Percentiles rank a stretch among this genome's conserved stretches.
Evolutionary conservation across 1,140 invertebrate species (phyloP).

Genomic region (Phymastichus coffea): DNA sequence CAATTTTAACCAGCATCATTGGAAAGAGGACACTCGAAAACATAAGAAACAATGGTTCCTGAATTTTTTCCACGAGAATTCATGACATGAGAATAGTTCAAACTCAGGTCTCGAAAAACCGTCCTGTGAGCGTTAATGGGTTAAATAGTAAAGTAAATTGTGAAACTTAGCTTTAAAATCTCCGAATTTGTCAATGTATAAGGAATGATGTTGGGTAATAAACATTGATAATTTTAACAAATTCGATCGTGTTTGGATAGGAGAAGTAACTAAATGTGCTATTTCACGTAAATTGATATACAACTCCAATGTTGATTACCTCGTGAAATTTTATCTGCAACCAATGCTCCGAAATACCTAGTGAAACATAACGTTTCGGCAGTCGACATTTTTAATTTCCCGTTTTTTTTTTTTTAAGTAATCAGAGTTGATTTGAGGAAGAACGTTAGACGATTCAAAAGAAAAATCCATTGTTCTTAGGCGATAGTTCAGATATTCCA

Average conservation of each 20-base stretch:
- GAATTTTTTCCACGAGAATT: too few species aligned
- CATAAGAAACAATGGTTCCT: too few species aligned
- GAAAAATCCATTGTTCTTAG: slow-evolving; percentile 10
- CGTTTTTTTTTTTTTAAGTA: slow-evolving; percentile 23
- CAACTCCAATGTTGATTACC: slow-evolving; percentile 4
- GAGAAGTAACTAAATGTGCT: too few species aligned
- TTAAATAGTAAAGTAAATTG: too few species aligned
- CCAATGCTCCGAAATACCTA: slow-evolving; percentile 21
- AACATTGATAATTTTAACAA: slow-evolving; percentile 10
- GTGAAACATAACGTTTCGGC: slow-evolving; percentile 20
- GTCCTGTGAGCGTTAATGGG: too few species aligned
- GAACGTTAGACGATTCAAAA: slow-evolving; percentile 24
- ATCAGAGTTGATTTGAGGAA: slow-evolving; percentile 8
- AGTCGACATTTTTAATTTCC: slow-evolving; percentile 22
- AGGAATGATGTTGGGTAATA: neutral
- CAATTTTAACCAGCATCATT: too few species aligned
- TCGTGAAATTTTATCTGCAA: neutral
- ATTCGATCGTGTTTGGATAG: neutral
- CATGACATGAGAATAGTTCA: too few species aligned
- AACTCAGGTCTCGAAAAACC: too few species aligned
- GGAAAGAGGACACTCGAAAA: too few species aligned
- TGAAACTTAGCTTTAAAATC: slow-evolving; percentile 19
- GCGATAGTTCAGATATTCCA: slow-evolving; percentile 13
- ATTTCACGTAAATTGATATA: slow-evolving; percentile 1
- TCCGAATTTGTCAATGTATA: slow-evolving; percentile 15